Base-by-base conservation (phyloP, 2,797 vertebrate genomes). In the Pangasius djambal region DNA sequence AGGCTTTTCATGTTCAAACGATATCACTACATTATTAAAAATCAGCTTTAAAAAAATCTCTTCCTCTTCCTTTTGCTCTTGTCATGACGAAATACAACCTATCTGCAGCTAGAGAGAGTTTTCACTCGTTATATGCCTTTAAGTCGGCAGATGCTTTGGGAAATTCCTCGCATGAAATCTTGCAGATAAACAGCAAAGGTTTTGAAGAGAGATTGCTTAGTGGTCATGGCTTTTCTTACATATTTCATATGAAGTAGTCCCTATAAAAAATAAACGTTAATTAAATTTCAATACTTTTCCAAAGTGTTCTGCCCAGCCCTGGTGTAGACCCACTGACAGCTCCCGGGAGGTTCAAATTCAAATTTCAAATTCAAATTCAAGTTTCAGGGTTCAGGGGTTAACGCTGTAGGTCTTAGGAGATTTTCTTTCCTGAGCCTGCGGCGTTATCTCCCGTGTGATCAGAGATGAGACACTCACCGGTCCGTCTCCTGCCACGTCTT, bases 401-500 rank as follows among this genome's bases (percentile, higher is more conserved):
- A 28, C n/a, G 20, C 12, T n/a, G 44, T 13, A 6, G 6, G 4
- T 3, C 16, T 50, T 4, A 25, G 37, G 16, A 6, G 34, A 0
- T 61, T 61, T 57, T 25, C 1, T 28, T 28, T 74, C 37, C 37
- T 7, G 20, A 25, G 37, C 3, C 69, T 69, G 83, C 59, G 52
- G 67, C 25, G 1, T 18, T 20, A 25, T 74, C n/a, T 85, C 9
- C 8, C 0, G 13, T 20, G 88, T 72, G 74, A 20, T 85, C 40
- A n/a, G 25, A 48, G 34, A 31, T 6, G 55, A 34, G 65, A 81
- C 72, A 88, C 94, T 79, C 31, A 98, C 97, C 96, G 97, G 95
- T 97, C 95, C 0, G 96, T 96, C 88, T 98, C 97, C 57, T 96
- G 97, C 98, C 98, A 98, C 22, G 97, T 97, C 89, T 92, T 95